Evolutionary conservation across 1,140 invertebrate genomes (phyloP), one percentile per base, ranked within the genome.

Genomic region (Tribolium castaneum): DNA sequence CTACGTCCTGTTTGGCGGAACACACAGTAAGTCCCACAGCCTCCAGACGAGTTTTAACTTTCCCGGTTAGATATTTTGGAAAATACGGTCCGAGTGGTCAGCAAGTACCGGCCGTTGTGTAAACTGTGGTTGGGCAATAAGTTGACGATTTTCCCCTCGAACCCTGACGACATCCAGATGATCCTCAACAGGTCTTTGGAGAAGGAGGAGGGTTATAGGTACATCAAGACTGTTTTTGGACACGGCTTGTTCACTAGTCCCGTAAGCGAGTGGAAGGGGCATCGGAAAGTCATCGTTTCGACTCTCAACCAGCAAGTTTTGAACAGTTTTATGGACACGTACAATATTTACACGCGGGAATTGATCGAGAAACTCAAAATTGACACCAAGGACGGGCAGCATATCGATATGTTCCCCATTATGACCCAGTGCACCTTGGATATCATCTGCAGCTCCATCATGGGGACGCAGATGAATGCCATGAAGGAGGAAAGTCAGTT

Each of bases 271-370:
- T 84, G 83, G 83, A 83, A 77, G 70, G 7, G 45, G 3, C 80
- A 84, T 59, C 39, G 82, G 39, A 83, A 82, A 80, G 75, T 79
- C 13, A 74, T 84, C 6, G 49, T 75, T 9, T 80, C 72, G 7
- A 80, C 82, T 13, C 71, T 84, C 13, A 83, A 79, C 45, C 77
- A 80, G 45, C 54, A 80, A 62, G 75, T 79, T n/a, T 79, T 84
- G 52, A 73, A 83, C 49, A 62, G 62, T 12, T 84, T 82, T 45
- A 51, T 83, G 7, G 73, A 81, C 7, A 45, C 77, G 3, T 84
- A 82, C 19, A 75, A 62, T 9, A 73, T 66, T 25, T 75, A 80
- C 12, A 77, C 79, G 34, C 34, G 54, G 34, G 76, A 72, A 19
- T 66, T 84, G 12, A 56, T 81, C 7, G 52, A 73, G 13, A 78